These are phyloP conservation scores for Tiaroga cobitis DNA, from an alignment of 2,797 vertebrate genomes.

Conservation along the genomic window DNA sequence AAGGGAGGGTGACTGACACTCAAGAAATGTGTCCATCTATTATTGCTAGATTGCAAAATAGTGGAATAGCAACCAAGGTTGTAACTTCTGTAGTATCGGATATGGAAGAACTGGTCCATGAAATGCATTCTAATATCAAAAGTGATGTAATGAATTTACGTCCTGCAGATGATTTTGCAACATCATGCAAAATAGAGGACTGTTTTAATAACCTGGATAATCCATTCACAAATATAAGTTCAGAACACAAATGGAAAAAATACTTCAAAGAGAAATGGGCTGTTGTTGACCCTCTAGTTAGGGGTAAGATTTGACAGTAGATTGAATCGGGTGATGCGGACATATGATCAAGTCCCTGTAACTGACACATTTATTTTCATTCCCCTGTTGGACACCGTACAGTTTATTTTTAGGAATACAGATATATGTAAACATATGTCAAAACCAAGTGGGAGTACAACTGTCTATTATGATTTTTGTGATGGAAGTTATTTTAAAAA, in stretches of 20 bases:
- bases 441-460: slow-evolving; percentile 38
- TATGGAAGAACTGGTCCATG: slow-evolving; percentile 57
- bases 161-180: slow-evolving; percentile 32
- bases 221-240: slow-evolving; percentile 55
- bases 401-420: slow-evolving; percentile 57
- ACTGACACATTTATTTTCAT: slow-evolving; percentile 59
- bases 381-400: slow-evolving; percentile 55
- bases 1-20: not conserved
- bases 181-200: slow-evolving; percentile 48
- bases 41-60: slow-evolving; percentile 53
- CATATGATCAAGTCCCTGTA: slow-evolving; percentile 58
- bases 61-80: slow-evolving; percentile 57
- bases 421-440: slow-evolving; percentile 55
- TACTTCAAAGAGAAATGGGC: slow-evolving; percentile 59
- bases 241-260: slow-evolving; percentile 60
- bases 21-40: slow-evolving; percentile 56
- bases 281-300: slow-evolving; percentile 49
- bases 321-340: slow-evolving; percentile 46
- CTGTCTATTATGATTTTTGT: slow-evolving; percentile 50
- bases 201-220: slow-evolving; percentile 55
- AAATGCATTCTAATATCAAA: slow-evolving; percentile 57
- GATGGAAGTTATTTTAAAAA: slow-evolving; percentile 57
- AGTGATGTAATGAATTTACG: slow-evolving; percentile 44
- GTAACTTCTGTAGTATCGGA: slow-evolving; percentile 53
- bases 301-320: slow-evolving; percentile 56